Evolutionary conservation across 1,140 invertebrate genomes (phyloP).

Genomic region (Papilio dardanus): DNA sequence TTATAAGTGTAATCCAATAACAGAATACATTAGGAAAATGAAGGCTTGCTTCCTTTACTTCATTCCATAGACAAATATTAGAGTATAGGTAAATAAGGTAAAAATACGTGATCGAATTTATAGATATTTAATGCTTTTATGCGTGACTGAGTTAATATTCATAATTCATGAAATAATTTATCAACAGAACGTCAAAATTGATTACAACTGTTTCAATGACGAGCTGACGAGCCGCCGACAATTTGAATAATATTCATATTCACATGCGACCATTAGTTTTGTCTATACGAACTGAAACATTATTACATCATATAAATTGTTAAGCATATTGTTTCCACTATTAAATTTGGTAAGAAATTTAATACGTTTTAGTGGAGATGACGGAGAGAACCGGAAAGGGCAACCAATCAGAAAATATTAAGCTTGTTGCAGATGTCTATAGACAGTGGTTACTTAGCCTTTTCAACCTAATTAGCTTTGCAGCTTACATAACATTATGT

Average conservation of each 20-base stretch:
- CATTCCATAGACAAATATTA: no score
- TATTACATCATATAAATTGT: neutral
- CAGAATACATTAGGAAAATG: no score
- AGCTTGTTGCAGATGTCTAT: no score
- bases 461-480: no score
- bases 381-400: neutral
- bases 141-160: constrained; percentile 28
- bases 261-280: constrained; percentile 8
- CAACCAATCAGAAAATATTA: no score
- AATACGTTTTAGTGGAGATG: neutral
- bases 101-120: no score
- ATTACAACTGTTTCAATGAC: constrained; percentile 23
- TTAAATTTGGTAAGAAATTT: neutral
- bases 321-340: neutral
- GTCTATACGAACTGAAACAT: constrained; percentile 1
- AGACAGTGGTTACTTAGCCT: neutral
- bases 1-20: no score
- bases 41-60: no score
- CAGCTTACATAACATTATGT: no score
- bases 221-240: neutral
- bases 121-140: no score
- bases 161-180: neutral
- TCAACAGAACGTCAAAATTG: constrained; percentile 8
- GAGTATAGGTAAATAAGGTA: no score
- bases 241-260: constrained; percentile 32